A percentile compares a stretch with the other conserved stretches of the same genome.
These are phyloP conservation scores for Heliangelus exortis DNA, from an alignment of 2,797 vertebrate genomes.

Conservation along the genomic window DNA sequence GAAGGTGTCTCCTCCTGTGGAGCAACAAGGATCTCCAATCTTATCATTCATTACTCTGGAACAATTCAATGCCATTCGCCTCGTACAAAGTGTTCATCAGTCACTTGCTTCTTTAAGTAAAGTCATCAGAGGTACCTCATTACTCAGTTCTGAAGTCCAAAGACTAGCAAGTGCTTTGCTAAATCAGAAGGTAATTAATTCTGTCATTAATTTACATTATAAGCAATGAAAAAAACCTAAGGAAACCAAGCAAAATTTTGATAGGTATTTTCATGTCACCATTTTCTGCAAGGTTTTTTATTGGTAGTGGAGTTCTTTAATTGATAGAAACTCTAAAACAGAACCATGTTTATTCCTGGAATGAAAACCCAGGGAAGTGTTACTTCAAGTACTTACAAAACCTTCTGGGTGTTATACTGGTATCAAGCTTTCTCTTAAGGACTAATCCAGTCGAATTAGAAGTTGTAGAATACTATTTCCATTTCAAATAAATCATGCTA, in stretches of 20 bases:
- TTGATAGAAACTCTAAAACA: not conserved
- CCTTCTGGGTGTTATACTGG: not conserved
- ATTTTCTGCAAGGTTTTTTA: not conserved
- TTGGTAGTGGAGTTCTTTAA: not conserved
- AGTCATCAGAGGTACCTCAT: conserved; percentile 92
- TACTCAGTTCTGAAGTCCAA: conserved; percentile 90
- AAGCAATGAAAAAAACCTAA: not conserved
- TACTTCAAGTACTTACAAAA: not conserved
- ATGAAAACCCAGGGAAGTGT: not conserved
- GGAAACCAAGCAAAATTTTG: not conserved
- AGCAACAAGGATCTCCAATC: conserved; percentile 88
- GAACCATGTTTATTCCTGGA: not conserved
- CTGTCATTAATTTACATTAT: not conserved
- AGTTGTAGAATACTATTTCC: not conserved
- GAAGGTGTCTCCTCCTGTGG: conserved; percentile 87
- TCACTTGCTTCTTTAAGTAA: conserved; percentile 95
- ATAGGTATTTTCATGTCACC: not conserved
- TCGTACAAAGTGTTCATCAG: conserved; percentile 94
- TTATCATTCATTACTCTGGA: conserved; percentile 90
- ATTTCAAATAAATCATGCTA: not conserved
- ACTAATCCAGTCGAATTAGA: not conserved
- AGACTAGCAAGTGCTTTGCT: conserved; percentile 90
- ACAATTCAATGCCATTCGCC: conserved; percentile 89
- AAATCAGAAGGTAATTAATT: conserved; percentile 90
- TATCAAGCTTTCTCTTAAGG: not conserved